Conservation (phyloP, 1,140 invertebrate species). For the Laupala kohalensis region DNA sequence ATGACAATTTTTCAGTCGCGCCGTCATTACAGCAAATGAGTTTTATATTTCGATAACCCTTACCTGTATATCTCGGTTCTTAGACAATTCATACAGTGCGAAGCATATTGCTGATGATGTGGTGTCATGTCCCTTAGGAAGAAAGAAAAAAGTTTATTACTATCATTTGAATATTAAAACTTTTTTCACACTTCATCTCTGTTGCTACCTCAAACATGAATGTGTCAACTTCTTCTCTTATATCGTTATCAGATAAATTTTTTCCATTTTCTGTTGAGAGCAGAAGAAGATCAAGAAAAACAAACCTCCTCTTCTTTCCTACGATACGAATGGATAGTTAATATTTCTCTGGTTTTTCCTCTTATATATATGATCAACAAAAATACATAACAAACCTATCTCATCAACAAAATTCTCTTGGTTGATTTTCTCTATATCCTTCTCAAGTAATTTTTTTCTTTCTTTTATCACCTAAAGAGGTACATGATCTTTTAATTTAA, state of each 20-base stretch:
- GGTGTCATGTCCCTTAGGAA: constrained; percentile 42
- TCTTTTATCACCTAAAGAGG: not conserved
- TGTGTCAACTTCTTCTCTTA: not conserved
- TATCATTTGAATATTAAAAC: not conserved
- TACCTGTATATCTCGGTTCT: constrained; percentile 28
- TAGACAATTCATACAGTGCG: constrained; percentile 37
- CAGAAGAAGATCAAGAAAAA: not conserved
- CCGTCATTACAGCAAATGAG: no score
- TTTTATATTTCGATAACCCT: not conserved
- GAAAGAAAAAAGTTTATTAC: not conserved
- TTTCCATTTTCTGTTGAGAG: not conserved
- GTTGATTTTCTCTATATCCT: not conserved
- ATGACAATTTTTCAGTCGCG: no score
- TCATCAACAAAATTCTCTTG: not conserved
- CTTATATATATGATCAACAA: not conserved
- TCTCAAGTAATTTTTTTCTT: not conserved
- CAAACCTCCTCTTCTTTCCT: not conserved
- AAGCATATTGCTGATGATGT: constrained; percentile 44
- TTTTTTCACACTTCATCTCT: constrained; percentile 41
- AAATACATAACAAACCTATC: not conserved
- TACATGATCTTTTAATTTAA: no score
- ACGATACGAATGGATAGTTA: not conserved
- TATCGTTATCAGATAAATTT: not conserved
- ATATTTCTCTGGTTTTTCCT: not conserved
- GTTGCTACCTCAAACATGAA: constrained; percentile 30